Conservation (phyloP, 2,888 invertebrate genomes). For the Ophion obscuratus region DNA sequence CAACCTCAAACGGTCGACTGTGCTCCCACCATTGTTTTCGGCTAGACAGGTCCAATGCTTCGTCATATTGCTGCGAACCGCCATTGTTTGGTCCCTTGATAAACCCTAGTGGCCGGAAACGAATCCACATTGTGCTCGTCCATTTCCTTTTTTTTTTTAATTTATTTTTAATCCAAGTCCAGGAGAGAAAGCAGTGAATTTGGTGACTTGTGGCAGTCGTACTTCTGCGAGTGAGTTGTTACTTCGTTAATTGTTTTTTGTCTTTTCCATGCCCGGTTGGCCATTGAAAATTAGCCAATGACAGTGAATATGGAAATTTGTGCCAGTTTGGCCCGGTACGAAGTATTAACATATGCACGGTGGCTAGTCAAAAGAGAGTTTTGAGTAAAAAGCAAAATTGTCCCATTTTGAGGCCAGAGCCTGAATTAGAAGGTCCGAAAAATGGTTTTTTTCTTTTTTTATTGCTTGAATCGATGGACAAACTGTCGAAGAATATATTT, state of each 20-base stretch:
- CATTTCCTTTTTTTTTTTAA: background rate
- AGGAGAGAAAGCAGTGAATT: background rate
- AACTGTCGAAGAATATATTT: too few relatives aligned
- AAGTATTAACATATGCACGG: too few relatives aligned
- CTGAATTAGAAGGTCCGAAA: too few relatives aligned
- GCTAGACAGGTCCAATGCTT: constrained; percentile 69
- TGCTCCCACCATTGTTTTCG: constrained; percentile 76
- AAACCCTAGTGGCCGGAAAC: constrained; percentile 15
- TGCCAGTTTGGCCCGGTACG: background rate
- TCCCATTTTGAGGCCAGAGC: too few relatives aligned
- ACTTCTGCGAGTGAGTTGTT: background rate
- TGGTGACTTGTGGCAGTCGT: background rate
- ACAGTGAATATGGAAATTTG: background rate
- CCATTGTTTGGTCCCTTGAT: constrained; percentile 26
- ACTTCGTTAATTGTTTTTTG: background rate
- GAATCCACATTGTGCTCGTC: background rate
- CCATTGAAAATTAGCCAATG: background rate
- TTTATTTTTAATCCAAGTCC: background rate
- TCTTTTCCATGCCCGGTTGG: background rate
- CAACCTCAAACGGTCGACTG: constrained; percentile 59
- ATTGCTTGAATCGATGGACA: too few relatives aligned
- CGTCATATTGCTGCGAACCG: constrained; percentile 28
- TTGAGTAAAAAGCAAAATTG: background rate
- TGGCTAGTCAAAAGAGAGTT: background rate
- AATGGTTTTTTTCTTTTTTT: too few relatives aligned